phyloP scores from a whole-genome alignment of 1,140 invertebrate species.

The Brachionus koreanus region DNA sequence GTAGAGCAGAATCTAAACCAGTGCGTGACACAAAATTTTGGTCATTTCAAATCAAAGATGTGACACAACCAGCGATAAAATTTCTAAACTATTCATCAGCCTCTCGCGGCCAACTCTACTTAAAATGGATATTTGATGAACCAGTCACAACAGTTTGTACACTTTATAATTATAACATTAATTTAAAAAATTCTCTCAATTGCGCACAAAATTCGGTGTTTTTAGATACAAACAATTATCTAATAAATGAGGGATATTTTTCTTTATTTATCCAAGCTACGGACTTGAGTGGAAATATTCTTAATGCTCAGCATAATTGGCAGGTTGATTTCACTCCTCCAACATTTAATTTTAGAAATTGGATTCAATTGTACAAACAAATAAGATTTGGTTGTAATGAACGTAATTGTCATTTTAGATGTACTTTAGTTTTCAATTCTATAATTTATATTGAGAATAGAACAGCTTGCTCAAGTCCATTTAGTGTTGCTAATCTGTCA shows the following conservation, averaged over 20 bases:
- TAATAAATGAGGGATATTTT: background rate
- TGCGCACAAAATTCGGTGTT: background rate
- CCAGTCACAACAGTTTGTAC: background rate
- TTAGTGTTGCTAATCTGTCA: background rate
- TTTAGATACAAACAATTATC: background rate
- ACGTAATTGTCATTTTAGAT: background rate
- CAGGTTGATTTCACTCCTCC: background rate
- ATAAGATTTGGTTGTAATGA: background rate
- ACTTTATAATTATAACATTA: background rate
- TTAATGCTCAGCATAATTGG: background rate
- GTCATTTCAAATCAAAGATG: background rate
- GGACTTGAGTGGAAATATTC: background rate
- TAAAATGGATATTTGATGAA: background rate
- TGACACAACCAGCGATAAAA: background rate
- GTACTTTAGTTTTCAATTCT: background rate
- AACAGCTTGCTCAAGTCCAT: background rate
- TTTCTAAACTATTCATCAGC: background rate
- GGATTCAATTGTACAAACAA: background rate
- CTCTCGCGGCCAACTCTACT: background rate
- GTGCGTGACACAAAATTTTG: background rate
- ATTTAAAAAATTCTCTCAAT: background rate
- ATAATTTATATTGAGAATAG: background rate
- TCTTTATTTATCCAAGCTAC: background rate
- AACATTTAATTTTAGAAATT: background rate
- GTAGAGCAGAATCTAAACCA: background rate